Evolutionary conservation across 2,888 invertebrate genomes (phyloP).

Genomic region (Diadegma fenestrale): DNA sequence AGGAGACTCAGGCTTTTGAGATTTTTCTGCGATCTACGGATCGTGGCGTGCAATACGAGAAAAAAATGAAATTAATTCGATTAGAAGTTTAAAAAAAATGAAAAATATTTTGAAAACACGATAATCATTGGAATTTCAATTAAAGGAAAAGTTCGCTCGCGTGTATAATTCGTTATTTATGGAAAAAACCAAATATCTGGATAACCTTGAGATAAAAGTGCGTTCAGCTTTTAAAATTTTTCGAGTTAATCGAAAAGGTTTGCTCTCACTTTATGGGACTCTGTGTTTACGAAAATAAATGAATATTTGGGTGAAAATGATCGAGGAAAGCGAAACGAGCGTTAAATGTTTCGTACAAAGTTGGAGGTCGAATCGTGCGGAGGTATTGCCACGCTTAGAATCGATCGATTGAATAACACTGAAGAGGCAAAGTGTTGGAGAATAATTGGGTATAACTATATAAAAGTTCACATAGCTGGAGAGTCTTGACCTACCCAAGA

Average conservation of each 20-base stretch:
- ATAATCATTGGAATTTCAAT: too few species aligned
- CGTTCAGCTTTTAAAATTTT: too few species aligned
- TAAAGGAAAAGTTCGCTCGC: too few species aligned
- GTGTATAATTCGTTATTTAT: too few species aligned
- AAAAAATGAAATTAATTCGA: background rate
- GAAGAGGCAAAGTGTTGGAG: background rate
- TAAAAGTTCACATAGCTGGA: conserved; percentile 12
- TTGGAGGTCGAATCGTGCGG: background rate
- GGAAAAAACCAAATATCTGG: too few species aligned
- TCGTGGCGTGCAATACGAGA: background rate
- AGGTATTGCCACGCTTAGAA: conserved; percentile 21
- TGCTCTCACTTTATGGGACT: too few species aligned
- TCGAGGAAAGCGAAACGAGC: background rate
- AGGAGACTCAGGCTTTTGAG: conserved; percentile 83
- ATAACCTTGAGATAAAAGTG: too few species aligned
- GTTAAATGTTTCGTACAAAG: background rate
- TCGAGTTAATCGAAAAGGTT: too few species aligned
- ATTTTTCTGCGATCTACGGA: conserved; percentile 83
- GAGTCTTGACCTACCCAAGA: conserved; percentile 75
- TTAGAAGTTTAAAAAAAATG: background rate
- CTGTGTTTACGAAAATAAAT: too few species aligned
- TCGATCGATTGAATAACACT: conserved; percentile 28
- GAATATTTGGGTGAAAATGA: background rate
- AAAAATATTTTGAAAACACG: background rate
- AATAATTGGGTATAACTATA: conserved; percentile 19